Conservation (phyloP, 2,888 invertebrate species). For the Lordiphosa fenestrarum region DNA sequence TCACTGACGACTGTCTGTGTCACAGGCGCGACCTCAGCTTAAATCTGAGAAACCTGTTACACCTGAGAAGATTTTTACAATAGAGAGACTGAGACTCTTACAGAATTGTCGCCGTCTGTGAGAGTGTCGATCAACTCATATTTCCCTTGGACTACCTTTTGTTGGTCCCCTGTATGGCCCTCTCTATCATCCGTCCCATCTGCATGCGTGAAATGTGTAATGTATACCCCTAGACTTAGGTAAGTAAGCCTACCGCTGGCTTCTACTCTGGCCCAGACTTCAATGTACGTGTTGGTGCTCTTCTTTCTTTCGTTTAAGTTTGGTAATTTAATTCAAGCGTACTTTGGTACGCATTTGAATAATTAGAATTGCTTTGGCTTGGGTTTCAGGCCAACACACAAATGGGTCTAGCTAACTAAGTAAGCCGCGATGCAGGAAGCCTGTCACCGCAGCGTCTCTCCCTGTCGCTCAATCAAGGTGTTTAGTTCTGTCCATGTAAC, state of each 20-base stretch:
- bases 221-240: conserved; percentile 27
- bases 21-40: conserved; percentile 58
- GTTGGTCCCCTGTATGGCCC: conserved; percentile 29
- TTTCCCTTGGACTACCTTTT: conserved; percentile 46
- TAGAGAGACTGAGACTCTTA: conserved; percentile 43
- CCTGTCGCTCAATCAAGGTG: conserved; percentile 2
- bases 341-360: conserved; percentile 53
- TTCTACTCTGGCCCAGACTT: conserved; percentile 11
- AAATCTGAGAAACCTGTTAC: conserved; percentile 79
- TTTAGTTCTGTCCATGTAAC: conserved; percentile 38
- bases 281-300: conserved; percentile 41
- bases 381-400: conserved; percentile 44
- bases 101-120: conserved; percentile 17
- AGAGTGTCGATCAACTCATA: conserved; percentile 52
- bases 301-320: conserved; percentile 49
- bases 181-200: conserved; percentile 7
- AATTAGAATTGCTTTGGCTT: conserved; percentile 71
- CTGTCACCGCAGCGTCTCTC: conserved; percentile 55
- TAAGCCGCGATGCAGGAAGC: conserved; percentile 54
- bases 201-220: conserved; percentile 43
- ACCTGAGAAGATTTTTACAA: conserved; percentile 79
- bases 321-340: conserved; percentile 73
- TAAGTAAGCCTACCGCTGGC: conserved; percentile 29
- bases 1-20: conserved; percentile 51
- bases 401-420: conserved; percentile 24